Evolutionary conservation across 1,140 invertebrate genomes (phyloP).

Genomic region (Nephotettix cincticeps): DNA sequence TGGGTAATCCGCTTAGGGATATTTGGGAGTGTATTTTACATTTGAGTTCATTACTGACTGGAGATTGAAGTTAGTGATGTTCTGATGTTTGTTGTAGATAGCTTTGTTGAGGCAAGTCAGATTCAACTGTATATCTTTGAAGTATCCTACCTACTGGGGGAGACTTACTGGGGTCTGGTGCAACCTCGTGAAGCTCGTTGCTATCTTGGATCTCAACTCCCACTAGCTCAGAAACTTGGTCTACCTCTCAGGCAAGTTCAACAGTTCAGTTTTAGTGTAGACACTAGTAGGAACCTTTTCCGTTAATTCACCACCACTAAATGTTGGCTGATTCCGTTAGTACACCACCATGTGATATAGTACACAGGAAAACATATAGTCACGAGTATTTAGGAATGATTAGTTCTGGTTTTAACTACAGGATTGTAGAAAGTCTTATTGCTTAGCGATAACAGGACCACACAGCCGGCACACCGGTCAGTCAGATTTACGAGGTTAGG

Average conservation of each 20-base stretch:
- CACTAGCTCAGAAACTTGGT: neutral
- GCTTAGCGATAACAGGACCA: too few species aligned
- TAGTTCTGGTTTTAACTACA: too few species aligned
- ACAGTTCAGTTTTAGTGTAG: neutral
- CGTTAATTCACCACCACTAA: too few species aligned
- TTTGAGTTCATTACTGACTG: too few species aligned
- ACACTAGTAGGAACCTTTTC: neutral
- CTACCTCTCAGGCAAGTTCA: neutral
- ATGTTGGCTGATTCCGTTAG: neutral
- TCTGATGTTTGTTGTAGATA: neutral
- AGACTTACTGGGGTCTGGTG: neutral
- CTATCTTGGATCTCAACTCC: neutral
- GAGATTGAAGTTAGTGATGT: too few species aligned
- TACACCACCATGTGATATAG: neutral
- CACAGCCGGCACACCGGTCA: too few species aligned
- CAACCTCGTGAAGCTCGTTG: conserved; percentile 12
- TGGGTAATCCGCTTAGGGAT: too few species aligned
- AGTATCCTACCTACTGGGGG: neutral
- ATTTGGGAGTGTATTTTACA: too few species aligned
- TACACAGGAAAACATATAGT: too few species aligned
- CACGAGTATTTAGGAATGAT: too few species aligned
- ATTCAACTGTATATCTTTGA: neutral
- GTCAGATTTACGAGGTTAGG: neutral
- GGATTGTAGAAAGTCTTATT: too few species aligned
- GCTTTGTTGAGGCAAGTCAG: neutral